Evolutionary conservation across 2,113 vertebrate species (phyloP).

Genomic region (Hippopotamus amphibius): DNA sequence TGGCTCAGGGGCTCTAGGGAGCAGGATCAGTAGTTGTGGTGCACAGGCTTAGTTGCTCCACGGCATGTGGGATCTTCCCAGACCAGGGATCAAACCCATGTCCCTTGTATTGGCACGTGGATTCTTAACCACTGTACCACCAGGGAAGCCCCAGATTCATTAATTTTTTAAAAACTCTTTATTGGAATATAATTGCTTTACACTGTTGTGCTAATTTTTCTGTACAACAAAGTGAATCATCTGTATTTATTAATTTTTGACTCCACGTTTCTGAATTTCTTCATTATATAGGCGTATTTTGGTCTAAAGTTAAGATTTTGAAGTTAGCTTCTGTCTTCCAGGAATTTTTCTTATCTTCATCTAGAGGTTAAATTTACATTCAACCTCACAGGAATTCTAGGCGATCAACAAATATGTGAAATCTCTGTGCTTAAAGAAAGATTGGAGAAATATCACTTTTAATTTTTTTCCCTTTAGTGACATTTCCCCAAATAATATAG

Average conservation of each 20-base stretch:
- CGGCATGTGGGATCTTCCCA: no score
- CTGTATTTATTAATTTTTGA: not conserved
- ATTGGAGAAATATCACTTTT: not conserved
- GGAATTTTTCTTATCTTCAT: not conserved
- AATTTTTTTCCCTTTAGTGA: not conserved
- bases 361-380: not conserved
- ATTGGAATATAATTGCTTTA: no score
- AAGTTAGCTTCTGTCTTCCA: not conserved
- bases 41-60: no score
- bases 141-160: no score
- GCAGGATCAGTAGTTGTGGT: no score
- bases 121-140: no score
- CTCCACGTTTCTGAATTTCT: not conserved
- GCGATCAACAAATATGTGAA: not conserved
- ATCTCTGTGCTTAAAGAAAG: not conserved
- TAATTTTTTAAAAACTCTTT: no score
- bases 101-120: no score
- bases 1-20: no score
- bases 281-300: not conserved
- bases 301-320: not conserved
- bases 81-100: no score
- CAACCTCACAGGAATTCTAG: not conserved
- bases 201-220: no score
- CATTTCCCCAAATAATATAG: not conserved
- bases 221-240: no score